phyloP scores from a whole-genome alignment of 2,888 invertebrate genomes.

The Ditula angustiorana region DNA sequence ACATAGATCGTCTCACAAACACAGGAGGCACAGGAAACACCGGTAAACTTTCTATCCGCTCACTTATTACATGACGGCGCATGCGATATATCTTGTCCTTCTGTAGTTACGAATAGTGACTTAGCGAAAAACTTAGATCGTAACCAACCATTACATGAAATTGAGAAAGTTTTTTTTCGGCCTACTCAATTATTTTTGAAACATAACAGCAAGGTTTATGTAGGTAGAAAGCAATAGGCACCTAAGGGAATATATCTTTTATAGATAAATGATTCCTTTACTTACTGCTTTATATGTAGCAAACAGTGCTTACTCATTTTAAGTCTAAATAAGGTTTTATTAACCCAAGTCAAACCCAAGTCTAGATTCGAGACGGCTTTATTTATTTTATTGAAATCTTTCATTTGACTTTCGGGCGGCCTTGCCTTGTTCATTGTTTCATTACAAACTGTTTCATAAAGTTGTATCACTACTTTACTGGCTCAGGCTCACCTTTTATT shows the following conservation, averaged over 20 bases:
- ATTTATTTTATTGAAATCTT: constrained; percentile 28
- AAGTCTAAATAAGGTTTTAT: constrained; percentile 23
- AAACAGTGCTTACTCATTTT: neutral
- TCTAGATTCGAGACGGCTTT: constrained; percentile 28
- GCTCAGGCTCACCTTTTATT: too few species aligned
- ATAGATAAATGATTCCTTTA: too few species aligned
- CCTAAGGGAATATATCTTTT: neutral
- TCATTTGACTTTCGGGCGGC: constrained; percentile 25
- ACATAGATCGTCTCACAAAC: constrained; percentile 86
- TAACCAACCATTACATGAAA: constrained; percentile 34
- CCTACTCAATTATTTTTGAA: constrained; percentile 33
- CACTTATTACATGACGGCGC: constrained; percentile 17
- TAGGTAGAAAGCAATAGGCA: neutral
- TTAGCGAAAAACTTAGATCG: constrained; percentile 34
- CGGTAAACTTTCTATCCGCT: constrained; percentile 65
- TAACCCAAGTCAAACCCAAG: constrained; percentile 22
- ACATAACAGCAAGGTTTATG: constrained; percentile 7
- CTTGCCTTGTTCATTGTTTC: constrained; percentile 21
- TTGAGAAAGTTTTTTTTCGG: constrained; percentile 36
- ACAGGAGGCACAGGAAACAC: constrained; percentile 86
- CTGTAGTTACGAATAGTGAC: constrained; percentile 32
- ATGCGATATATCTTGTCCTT: constrained; percentile 17
- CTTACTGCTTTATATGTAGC: too few species aligned
- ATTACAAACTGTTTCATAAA: neutral
- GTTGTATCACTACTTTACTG: too few species aligned